A percentile compares a stretch with the other conserved stretches of the same genome.
phyloP scores from a whole-genome alignment of 2,797 vertebrate genomes.

The Notolepis coatsorum region DNA sequence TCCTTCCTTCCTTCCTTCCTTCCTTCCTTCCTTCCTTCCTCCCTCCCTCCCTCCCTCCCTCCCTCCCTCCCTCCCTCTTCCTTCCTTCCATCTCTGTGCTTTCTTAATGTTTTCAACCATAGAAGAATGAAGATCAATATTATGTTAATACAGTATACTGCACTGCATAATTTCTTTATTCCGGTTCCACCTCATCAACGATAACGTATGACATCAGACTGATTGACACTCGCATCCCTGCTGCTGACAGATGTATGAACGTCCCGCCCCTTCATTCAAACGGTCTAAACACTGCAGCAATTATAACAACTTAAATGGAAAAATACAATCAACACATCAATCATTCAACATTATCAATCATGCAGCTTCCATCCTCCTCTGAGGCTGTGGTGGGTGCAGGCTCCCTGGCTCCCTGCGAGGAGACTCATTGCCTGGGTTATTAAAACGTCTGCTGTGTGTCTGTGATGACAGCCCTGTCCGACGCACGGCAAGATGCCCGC shows the following conservation, averaged over 20 bases:
- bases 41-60: not conserved
- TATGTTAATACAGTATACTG: no score
- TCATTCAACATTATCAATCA: no score
- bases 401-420: slow-evolving; percentile 39
- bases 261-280: not conserved
- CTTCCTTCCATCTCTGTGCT: not conserved
- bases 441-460: slow-evolving; percentile 60
- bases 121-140: not conserved
- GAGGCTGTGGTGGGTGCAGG: slow-evolving; percentile 10
- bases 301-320: slow-evolving; percentile 11
- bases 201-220: no score
- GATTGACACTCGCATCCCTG: not conserved
- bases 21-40: not conserved
- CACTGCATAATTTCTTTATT: no score
- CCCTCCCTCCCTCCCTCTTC: not conserved
- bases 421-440: slow-evolving; percentile 50
- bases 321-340: slow-evolving; percentile 19
- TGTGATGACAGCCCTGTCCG: slow-evolving; percentile 72
- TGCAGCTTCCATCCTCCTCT: slow-evolving; percentile 8
- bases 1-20: not conserved
- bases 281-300: not conserved
- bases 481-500: slow-evolving; percentile 59
- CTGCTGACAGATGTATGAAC: not conserved
- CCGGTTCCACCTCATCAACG: no score
- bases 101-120: not conserved